These are phyloP conservation scores for Basileuterus tristriatus DNA, from an alignment of 2,797 vertebrate genomes.

Conservation along the genomic window DNA sequence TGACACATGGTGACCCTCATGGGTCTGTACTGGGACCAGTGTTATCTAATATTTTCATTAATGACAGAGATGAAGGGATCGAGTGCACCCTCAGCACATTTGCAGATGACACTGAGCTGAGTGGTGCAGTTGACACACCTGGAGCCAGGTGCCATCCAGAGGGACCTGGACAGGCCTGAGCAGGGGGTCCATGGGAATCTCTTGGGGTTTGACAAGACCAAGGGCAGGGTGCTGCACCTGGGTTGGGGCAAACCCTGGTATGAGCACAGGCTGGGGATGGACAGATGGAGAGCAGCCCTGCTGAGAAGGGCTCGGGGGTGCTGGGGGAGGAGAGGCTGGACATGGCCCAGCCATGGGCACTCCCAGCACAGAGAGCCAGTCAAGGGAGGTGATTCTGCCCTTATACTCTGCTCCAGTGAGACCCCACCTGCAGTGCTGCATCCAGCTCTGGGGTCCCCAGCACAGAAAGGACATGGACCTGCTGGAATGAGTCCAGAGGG, in stretches of 20 bases:
- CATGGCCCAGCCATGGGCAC: fast-evolving
- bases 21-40: background rate
- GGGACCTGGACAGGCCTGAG: background rate
- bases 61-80: background rate
- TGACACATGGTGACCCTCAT: fast-evolving
- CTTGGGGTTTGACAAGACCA: background rate
- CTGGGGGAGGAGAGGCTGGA: background rate
- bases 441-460: background rate
- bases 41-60: background rate
- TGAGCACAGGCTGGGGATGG: background rate
- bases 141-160: background rate
- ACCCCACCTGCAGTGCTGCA: background rate
- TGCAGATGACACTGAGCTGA: background rate
- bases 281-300: background rate
- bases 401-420: background rate
- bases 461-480: no score
- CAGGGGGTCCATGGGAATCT: background rate
- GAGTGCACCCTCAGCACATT: fast-evolving
- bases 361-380: background rate
- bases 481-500: background rate
- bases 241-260: fast-evolving
- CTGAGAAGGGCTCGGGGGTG: fast-evolving
- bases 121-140: background rate
- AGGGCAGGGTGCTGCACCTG: background rate
- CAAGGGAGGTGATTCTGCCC: background rate